These are phyloP conservation scores for Cosmia pyralina DNA, from an alignment of 2,888 invertebrate genomes.

Conservation along the genomic window DNA sequence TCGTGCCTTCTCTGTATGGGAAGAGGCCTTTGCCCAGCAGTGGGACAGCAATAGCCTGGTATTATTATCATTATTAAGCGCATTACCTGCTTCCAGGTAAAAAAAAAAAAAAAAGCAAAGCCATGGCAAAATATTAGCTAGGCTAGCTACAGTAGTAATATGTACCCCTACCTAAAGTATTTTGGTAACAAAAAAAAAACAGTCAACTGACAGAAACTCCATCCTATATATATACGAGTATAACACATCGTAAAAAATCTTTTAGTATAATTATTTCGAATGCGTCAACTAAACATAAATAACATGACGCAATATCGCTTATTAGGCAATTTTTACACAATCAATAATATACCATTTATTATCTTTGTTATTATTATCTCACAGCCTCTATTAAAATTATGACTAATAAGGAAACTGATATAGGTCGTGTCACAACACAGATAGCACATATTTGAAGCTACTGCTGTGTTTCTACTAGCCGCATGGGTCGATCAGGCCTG, in stretches of 20 bases:
- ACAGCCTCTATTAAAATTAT: background rate
- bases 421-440: background rate
- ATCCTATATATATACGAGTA: too few relatives aligned
- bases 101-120: too few relatives aligned
- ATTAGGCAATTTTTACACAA: constrained; percentile 6
- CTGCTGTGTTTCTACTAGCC: background rate
- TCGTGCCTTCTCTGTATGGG: too few relatives aligned
- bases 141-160: too few relatives aligned
- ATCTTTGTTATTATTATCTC: constrained; percentile 8
- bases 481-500: too few relatives aligned
- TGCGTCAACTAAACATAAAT: constrained; percentile 16
- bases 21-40: too few relatives aligned
- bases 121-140: too few relatives aligned
- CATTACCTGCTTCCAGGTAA: too few relatives aligned
- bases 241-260: background rate
- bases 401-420: constrained; percentile 23
- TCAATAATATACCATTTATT: background rate
- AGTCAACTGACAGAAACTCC: too few relatives aligned
- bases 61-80: too few relatives aligned
- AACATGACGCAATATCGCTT: constrained; percentile 33
- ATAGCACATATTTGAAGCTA: background rate
- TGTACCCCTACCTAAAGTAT: too few relatives aligned
- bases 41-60: too few relatives aligned
- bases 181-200: background rate
- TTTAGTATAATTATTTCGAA: background rate